Evolutionary conservation across 2,113 vertebrate species (phyloP).

Genomic region (Melanerpes formicivorus): DNA sequence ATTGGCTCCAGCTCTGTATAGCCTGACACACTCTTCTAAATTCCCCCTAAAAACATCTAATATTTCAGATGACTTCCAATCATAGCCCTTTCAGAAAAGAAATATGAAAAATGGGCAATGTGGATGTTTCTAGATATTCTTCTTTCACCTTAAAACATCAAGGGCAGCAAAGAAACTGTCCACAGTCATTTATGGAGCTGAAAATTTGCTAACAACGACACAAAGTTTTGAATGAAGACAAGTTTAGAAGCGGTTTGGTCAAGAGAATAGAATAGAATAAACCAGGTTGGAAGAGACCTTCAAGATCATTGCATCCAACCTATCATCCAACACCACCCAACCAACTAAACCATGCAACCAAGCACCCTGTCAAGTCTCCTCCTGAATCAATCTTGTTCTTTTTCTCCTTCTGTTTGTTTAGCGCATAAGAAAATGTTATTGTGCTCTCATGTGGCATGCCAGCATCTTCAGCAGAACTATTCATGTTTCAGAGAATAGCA

Average conservation of each 20-base stretch:
- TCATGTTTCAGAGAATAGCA: not conserved
- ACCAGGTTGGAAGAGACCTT: no score
- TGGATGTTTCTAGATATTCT: not conserved
- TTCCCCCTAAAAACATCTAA: not conserved
- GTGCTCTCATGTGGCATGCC: not conserved
- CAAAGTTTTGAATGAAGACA: not conserved
- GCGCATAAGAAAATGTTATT: fast-evolving
- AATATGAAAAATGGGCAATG: not conserved
- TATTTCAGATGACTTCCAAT: not conserved
- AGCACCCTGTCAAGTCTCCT: no score
- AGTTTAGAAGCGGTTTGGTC: not conserved
- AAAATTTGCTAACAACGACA: not conserved
- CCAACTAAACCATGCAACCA: no score
- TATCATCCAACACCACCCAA: no score
- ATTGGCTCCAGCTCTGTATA: not conserved
- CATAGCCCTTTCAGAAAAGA: not conserved
- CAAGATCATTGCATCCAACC: no score
- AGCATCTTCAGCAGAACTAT: not conserved
- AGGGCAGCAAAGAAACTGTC: not conserved
- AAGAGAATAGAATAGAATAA: no score
- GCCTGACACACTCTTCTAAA: not conserved
- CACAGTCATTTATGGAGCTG: not conserved
- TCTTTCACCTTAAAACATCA: not conserved
- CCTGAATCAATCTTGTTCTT: not conserved
- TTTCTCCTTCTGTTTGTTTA: not conserved